Evolutionary conservation across 2,888 invertebrate genomes (phyloP), one percentile per base, ranked within the genome.

Genomic region (Cryptocephalus primarius): DNA sequence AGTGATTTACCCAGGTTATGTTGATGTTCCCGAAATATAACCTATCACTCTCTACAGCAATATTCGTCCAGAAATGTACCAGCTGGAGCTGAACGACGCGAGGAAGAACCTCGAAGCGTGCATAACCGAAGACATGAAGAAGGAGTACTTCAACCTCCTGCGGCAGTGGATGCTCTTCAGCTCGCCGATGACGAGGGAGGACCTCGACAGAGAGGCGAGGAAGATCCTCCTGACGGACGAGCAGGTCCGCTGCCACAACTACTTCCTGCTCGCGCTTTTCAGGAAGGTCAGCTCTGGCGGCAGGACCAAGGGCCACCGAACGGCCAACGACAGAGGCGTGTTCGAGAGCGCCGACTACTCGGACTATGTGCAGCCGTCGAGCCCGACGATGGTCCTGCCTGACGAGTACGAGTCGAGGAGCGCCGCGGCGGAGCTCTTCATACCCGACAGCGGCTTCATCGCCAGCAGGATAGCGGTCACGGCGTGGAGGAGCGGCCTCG

Each of bases 401-500:
- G 48, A 55, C 60, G 71, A 58, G 63, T 71, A 66, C 63, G 71
- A 54, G 68, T 77, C 63, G 43, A 72, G 80, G 50, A 82, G 78
- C 56, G 81, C 77, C 48, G 77, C 75, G 0, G 76, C 88, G 65
- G 90, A 91, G 67, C 71, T 88, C 47, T 83, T 88, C 60, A 70
- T 93, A 49, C 93, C 93, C 0, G 92, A 92, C 65, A 79, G 82
- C 52, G 84, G 85, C 0, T 81, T 92, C 60, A 82, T 93, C 6
- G 77, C 87, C 51, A 88, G 90, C 0, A 75, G 91, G 48, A 80
- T 93, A 58, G 79, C 90, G 68, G 76, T 93, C 9, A 83, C 86
- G 4, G 90, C 91, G 8, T 93, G 92, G 92, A 91, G 93, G 61
- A 79, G 82, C 42, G 91, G 89, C 1, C 75, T 94, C 39, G 84